Conservation (phyloP, 2,797 vertebrate species). For the Cryptoprocta ferox region DNA sequence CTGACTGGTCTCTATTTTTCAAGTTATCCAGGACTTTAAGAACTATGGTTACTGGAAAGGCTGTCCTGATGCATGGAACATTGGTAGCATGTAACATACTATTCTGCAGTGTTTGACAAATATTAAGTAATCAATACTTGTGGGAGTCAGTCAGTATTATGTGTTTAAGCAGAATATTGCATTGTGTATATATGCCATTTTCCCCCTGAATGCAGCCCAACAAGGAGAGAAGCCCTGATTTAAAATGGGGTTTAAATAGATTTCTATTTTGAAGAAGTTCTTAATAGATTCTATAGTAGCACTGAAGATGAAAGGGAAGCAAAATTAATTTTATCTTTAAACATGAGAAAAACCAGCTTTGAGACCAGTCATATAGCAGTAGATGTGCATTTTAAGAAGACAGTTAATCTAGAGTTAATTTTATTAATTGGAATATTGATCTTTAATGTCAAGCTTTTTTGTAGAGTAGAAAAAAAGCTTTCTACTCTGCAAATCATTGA, state of each 20-base stretch:
- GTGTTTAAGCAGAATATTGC: constrained; percentile 87
- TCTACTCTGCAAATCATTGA: constrained; percentile 84
- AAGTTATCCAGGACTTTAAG: constrained; percentile 35
- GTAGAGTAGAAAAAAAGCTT: constrained; percentile 84
- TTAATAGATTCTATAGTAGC: constrained; percentile 85
- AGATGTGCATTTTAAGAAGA: constrained; percentile 86
- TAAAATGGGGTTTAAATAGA: constrained; percentile 80
- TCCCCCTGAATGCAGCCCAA: constrained; percentile 82
- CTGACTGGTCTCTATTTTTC: neutral
- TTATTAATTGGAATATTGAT: constrained; percentile 86
- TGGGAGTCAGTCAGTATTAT: constrained; percentile 78
- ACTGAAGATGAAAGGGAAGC: constrained; percentile 87
- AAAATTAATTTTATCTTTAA: constrained; percentile 87
- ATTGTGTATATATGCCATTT: constrained; percentile 87
- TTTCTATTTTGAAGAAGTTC: constrained; percentile 84
- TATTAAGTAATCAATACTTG: constrained; percentile 48
- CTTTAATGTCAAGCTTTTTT: constrained; percentile 75
- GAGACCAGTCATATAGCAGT: constrained; percentile 84
- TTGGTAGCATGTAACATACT: constrained; percentile 46
- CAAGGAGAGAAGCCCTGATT: constrained; percentile 83
- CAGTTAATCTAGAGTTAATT: constrained; percentile 88
- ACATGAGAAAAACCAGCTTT: constrained; percentile 86
- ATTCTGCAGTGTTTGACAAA: constrained; percentile 56
- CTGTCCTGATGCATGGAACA: constrained; percentile 42
- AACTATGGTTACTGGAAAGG: constrained; percentile 42